Conservation (phyloP, 2,888 invertebrate species). For the Caenorhabditis drosophilae region DNA sequence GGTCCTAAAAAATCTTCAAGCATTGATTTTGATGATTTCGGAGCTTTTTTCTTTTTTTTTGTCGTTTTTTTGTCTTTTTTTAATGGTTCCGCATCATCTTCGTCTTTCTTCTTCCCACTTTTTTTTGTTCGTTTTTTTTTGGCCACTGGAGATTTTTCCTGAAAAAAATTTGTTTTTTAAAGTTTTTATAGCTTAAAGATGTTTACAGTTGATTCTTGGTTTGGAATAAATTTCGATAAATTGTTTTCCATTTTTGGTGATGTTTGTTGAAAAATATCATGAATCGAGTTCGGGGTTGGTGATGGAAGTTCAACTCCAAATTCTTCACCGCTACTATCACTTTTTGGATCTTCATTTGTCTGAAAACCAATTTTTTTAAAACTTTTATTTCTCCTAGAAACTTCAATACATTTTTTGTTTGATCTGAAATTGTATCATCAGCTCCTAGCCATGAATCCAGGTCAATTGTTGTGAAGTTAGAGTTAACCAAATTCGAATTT, state of each 20-base stretch:
- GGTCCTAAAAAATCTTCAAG: slow-evolving; percentile 37
- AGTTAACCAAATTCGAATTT: background rate
- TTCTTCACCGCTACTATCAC: slow-evolving; percentile 31
- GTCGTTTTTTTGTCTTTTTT: slow-evolving; percentile 10
- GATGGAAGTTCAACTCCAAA: slow-evolving; percentile 21
- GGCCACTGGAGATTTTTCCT: background rate
- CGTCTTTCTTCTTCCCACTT: background rate
- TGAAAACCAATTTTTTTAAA: background rate
- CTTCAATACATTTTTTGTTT: too few relatives aligned
- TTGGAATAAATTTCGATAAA: too few relatives aligned
- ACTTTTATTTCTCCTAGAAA: background rate
- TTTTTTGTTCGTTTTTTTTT: slow-evolving; percentile 5
- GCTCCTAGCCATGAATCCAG: slow-evolving; percentile 35
- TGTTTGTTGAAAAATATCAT: slow-evolving; percentile 15
- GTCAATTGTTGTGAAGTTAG: slow-evolving; percentile 17
- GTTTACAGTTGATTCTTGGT: background rate
- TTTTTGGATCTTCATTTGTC: slow-evolving; percentile 4
- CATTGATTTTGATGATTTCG: slow-evolving; percentile 26
- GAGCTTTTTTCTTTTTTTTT: slow-evolving; percentile 21
- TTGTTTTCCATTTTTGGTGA: background rate
- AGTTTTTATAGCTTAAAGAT: too few relatives aligned
- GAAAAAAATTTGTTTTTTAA: too few relatives aligned
- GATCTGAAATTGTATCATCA: too few relatives aligned
- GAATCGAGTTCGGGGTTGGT: slow-evolving; percentile 6
- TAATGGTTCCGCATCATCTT: background rate